Percentiles rank a stretch among this genome's conserved stretches.
These are phyloP conservation scores for Podarcis lilfordi DNA, from an alignment of 2,797 vertebrate species.

Conservation along the genomic window DNA sequence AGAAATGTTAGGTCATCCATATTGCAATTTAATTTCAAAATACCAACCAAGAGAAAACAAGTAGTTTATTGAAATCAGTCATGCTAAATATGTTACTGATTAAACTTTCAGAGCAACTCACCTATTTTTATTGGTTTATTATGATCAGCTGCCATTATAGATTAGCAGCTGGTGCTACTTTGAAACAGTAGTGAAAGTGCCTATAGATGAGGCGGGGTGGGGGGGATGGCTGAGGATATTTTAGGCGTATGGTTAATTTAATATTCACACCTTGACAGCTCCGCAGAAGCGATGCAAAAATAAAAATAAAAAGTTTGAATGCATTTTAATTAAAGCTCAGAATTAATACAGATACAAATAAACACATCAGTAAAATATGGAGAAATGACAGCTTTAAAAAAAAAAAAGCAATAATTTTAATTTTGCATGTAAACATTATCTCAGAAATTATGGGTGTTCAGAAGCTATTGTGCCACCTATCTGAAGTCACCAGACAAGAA, in stretches of 20 bases:
- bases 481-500: conserved; percentile 38
- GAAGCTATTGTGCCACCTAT: conserved; percentile 54
- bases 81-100: conserved; percentile 24
- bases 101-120: conserved; percentile 8
- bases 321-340: conserved; percentile 32
- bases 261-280: conserved; percentile 30
- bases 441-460: conserved; percentile 54
- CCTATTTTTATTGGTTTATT: conserved; percentile 37
- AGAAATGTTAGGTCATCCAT: not conserved
- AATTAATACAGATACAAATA: conserved; percentile 48
- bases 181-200: conserved; percentile 12
- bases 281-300: conserved; percentile 26
- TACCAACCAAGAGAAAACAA: conserved; percentile 35
- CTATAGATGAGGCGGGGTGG: not conserved
- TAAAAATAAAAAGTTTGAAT: conserved; percentile 6
- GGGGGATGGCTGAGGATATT: conserved; percentile 17
- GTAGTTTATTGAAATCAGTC: conserved; percentile 20
- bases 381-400: conserved; percentile 20
- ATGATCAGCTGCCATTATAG: conserved; percentile 35
- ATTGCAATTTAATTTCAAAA: conserved; percentile 25
- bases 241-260: conserved; percentile 21
- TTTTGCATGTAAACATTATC: conserved; percentile 45
- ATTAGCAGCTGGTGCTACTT: conserved; percentile 22
- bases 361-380: conserved; percentile 20
- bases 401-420: not conserved